These are phyloP conservation scores for Papilio polyxenes DNA, from an alignment of 1,140 invertebrate species.

Conservation along the genomic window DNA sequence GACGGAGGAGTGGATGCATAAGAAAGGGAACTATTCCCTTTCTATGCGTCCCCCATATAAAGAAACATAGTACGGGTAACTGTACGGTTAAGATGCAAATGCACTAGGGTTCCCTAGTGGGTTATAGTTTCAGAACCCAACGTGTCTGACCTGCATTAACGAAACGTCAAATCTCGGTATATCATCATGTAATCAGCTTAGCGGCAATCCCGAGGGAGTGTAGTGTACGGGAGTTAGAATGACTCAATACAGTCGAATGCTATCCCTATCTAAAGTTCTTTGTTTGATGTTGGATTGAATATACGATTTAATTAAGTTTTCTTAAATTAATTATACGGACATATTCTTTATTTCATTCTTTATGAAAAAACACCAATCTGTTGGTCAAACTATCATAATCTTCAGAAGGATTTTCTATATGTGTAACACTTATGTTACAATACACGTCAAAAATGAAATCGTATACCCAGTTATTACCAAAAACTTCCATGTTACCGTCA, in stretches of 20 bases:
- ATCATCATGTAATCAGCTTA: slow-evolving; percentile 15
- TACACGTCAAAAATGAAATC: no score
- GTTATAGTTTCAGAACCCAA: no score
- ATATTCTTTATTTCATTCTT: background rate
- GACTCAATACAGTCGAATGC: background rate
- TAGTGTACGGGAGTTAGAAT: background rate
- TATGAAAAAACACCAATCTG: no score
- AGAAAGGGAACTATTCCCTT: no score
- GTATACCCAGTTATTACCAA: background rate
- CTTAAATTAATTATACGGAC: background rate
- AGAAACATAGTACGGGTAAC: no score
- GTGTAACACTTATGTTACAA: no score
- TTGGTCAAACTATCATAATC: no score
- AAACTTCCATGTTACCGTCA: background rate
- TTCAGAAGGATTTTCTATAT: no score
- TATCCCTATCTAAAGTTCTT: background rate
- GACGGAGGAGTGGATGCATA: no score
- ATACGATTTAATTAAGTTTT: slow-evolving; percentile 6
- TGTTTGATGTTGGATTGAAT: background rate
- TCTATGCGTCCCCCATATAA: no score
- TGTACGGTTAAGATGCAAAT: no score
- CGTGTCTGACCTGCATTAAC: background rate
- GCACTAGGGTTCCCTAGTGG: no score
- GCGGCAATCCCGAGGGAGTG: background rate
- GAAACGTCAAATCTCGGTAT: background rate